phyloP scores from a whole-genome alignment of 1,140 invertebrate genomes.

The Saccostrea echinata region DNA sequence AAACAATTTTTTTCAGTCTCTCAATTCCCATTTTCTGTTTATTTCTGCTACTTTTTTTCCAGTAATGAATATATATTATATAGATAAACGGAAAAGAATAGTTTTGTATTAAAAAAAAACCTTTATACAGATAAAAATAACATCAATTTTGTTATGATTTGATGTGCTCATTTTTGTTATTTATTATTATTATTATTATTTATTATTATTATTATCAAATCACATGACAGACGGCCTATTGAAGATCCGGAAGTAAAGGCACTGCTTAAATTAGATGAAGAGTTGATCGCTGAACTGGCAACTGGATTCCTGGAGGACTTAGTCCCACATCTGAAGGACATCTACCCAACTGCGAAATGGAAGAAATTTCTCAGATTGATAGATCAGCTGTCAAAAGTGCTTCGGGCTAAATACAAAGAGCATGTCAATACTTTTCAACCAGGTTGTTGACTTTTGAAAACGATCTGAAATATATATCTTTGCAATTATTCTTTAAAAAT shows the following conservation, averaged over 20 bases:
- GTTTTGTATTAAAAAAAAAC: too few relatives aligned
- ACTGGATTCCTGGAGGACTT: slow-evolving; percentile 49
- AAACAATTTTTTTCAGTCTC: too few relatives aligned
- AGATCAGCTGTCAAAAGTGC: background rate
- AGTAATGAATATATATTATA: too few relatives aligned
- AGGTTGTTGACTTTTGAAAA: slow-evolving; percentile 17
- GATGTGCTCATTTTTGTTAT: too few relatives aligned
- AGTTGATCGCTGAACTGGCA: slow-evolving; percentile 1
- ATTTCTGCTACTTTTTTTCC: too few relatives aligned
- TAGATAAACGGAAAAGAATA: too few relatives aligned
- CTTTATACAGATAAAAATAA: too few relatives aligned
- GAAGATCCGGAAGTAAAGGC: slow-evolving; percentile 41
- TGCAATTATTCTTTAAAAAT: too few relatives aligned
- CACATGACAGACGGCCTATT: background rate
- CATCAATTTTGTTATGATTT: too few relatives aligned
- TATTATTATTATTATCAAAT: too few relatives aligned
- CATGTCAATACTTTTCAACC: slow-evolving; percentile 41
- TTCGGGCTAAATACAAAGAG: slow-evolving; percentile 12
- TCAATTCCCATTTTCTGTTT: too few relatives aligned
- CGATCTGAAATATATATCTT: background rate
- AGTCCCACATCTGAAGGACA: slow-evolving; percentile 39
- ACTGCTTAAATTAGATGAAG: slow-evolving; percentile 44
- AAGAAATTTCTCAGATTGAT: background rate
- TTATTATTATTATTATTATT: too few relatives aligned
- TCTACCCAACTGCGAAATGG: slow-evolving; percentile 36